Base-by-base conservation (phyloP, 2,888 invertebrate genomes). In the Meghimatium bilineatum region DNA sequence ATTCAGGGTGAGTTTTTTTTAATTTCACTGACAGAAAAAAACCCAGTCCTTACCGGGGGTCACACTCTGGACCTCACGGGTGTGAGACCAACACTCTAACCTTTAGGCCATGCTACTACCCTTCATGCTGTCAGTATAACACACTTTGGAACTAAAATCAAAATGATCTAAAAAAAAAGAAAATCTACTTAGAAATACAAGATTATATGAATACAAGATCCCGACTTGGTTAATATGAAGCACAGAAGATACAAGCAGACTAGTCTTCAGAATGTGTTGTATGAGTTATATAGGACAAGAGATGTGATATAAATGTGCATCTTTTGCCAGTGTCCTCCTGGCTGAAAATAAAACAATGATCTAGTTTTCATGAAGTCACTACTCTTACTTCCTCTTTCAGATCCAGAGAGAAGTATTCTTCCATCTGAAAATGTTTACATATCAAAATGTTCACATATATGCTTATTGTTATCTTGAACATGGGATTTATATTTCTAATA, bases 381-480 rank as follows among this genome's bases (percentile, higher is more conserved):
- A 77, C 29, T 63, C 76, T 77, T 77, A 77, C 76, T 60, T 36
- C 76, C 63, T 63, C 60, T 77, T 60, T 77, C 76, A 60, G 76
- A 77, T 60, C 60, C 76, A 77, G 76, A 77, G 12, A 63, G 63
- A 77, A 77, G 76, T n/a, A 63, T 36, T 77, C 60, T 77, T 32
- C 63, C 34, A 77, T 77, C 76, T 77, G 76, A 77, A 74, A 74
- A 52, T 49, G 49, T 32, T 32, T 34, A 74, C 74, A 74, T 32
- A 74, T 52, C 10, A 74, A 1, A 23, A 32, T 63, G n/a, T 23
- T n/a, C n/a, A 63, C 60, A 63, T 23, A 23, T n/a, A 8, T 44
- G 5, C 5, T 44, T 44, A 44, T 5, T 44, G 44, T 8, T n/a
- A n/a, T 44, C 5, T 44, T 44, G 44, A 44, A 44, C 44, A 44